Evolutionary conservation across 2,113 vertebrate genomes (phyloP).

Genomic region (Petaurus breviceps): DNA sequence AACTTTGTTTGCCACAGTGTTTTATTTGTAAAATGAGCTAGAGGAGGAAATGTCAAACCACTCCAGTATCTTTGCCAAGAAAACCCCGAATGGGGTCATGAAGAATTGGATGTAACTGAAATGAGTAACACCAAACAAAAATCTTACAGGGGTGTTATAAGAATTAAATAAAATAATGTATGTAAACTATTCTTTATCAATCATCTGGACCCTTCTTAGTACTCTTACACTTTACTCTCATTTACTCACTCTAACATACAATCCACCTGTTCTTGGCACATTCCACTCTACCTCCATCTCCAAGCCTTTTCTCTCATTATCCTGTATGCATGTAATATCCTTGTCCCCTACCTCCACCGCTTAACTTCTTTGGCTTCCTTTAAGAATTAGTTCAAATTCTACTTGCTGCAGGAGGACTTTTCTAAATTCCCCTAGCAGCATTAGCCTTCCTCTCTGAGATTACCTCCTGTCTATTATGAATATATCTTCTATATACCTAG

Average conservation of each 20-base stretch:
- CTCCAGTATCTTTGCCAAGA: no score
- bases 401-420: not conserved
- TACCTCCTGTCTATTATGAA: not conserved
- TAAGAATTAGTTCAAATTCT: not conserved
- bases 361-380: not conserved
- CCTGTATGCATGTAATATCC: not conserved
- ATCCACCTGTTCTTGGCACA: no score
- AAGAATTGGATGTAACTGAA: not conserved
- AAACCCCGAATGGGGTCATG: no score
- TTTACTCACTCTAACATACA: not conserved
- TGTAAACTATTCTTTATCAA: not conserved
- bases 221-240: not conserved
- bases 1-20: not conserved
- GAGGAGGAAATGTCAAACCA: no score
- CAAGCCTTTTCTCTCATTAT: not conserved
- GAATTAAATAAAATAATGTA: not conserved
- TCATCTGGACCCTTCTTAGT: not conserved
- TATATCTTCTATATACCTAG: not conserved
- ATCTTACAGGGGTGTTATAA: not conserved
- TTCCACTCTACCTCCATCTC: not conserved
- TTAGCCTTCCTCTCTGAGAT: not conserved
- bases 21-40: not conserved
- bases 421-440: not conserved
- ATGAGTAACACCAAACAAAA: not conserved
- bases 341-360: not conserved